phyloP scores from a whole-genome alignment of 92 coral and sea anemone genomes.

The Epizoanthus scotinus region DNA sequence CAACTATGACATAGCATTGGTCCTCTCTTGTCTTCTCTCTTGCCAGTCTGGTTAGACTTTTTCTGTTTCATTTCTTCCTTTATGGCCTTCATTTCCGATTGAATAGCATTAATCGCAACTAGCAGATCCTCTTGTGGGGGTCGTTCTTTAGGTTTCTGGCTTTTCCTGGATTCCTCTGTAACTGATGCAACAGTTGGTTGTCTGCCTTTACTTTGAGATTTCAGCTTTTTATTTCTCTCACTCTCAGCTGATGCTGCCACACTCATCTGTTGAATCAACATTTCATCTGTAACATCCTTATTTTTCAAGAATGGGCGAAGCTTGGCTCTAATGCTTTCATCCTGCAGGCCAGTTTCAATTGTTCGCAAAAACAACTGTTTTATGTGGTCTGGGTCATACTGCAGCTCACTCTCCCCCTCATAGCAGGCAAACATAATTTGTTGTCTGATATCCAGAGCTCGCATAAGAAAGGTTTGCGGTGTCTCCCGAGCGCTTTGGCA shows the following conservation, averaged over 20 bases:
- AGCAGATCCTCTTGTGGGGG: conserved; percentile 17
- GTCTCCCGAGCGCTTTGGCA: conserved; percentile 59
- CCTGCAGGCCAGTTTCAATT: conserved; percentile 61
- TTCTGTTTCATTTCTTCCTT: conserved; percentile 36
- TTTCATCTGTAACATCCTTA: conserved; percentile 52
- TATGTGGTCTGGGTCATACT: conserved; percentile 56
- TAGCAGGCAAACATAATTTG: conserved; percentile 48
- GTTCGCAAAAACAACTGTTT: conserved; percentile 48
- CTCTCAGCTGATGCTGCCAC: conserved; percentile 65
- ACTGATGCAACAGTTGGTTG: conserved; percentile 39
- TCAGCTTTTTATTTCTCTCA: conserved; percentile 62
- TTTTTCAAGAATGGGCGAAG: conserved; percentile 58
- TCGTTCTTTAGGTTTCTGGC: conserved; percentile 1
- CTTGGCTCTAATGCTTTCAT: conserved; percentile 53
- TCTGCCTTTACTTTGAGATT: conserved; percentile 41
- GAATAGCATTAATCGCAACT: conserved; percentile 45
- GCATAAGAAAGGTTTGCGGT: conserved; percentile 64
- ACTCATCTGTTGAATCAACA: conserved; percentile 54
- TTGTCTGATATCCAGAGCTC: conserved; percentile 53
- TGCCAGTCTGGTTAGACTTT: neutral
- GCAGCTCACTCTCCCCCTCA: conserved; percentile 42
- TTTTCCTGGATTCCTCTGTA: conserved; percentile 25
- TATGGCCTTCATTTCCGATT: conserved; percentile 49
- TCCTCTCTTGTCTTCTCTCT: conserved; percentile 25
- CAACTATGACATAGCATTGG: conserved; percentile 47